Evolutionary conservation across 2,797 vertebrate genomes (phyloP).

Genomic region (Gallirallus australis): DNA sequence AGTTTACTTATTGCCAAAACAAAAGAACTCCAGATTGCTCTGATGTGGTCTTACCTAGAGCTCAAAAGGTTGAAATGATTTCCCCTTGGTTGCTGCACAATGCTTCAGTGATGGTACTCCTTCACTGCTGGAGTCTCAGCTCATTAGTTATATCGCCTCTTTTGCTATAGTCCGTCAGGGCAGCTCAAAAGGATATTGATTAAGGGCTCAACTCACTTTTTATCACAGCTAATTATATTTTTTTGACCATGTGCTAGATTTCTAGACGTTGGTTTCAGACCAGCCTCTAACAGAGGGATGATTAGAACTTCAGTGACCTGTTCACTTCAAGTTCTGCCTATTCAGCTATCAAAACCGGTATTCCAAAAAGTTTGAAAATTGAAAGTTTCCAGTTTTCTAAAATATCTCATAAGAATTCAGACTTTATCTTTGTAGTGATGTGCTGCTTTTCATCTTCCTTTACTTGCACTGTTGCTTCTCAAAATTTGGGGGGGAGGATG

Average conservation of each 20-base stretch:
- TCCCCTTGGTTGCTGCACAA: not conserved
- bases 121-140: not conserved
- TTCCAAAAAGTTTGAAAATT: not conserved
- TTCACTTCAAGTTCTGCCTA: not conserved
- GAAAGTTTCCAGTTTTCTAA: not conserved
- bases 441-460: not conserved
- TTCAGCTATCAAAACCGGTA: not conserved
- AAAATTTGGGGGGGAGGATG: not conserved
- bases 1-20: not conserved
- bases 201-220: constrained; percentile 59
- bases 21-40: not conserved
- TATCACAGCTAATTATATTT: constrained; percentile 56
- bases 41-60: not conserved
- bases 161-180: constrained; percentile 13
- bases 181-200: constrained; percentile 61
- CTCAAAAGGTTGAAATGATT: not conserved
- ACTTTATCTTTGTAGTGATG: not conserved
- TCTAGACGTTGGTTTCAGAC: not conserved
- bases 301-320: not conserved
- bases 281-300: not conserved
- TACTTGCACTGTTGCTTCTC: not conserved
- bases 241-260: constrained; percentile 26
- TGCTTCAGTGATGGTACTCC: not conserved
- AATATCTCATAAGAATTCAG: not conserved
- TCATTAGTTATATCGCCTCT: constrained; percentile 40